These are phyloP conservation scores for Cynopterus sphinx DNA, from an alignment of 2,797 vertebrate genomes.

Conservation along the genomic window DNA sequence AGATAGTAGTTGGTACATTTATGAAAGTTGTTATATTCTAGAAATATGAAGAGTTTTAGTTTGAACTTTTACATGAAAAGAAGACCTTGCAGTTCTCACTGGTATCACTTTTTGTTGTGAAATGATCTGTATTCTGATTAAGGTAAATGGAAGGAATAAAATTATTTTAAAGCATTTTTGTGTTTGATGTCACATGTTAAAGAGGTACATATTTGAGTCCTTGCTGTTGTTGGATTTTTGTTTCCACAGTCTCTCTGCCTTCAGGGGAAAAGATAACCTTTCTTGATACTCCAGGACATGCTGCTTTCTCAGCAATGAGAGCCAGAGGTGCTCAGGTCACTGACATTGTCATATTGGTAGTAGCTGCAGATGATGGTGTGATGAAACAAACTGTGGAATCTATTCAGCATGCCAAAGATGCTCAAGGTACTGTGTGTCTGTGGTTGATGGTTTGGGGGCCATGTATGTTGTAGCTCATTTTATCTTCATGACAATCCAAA, in stretches of 20 bases:
- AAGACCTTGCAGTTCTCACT: background rate
- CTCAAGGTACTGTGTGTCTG: conserved; percentile 86
- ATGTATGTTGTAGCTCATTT: background rate
- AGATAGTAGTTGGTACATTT: background rate
- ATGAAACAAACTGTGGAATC: conserved; percentile 97
- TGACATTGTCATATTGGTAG: conserved; percentile 94
- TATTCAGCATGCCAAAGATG: conserved; percentile 92
- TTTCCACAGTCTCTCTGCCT: conserved; percentile 87
- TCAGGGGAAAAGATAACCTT: conserved; percentile 96
- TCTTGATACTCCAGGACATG: conserved; percentile 97
- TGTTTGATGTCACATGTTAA: background rate
- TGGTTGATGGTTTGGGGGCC: background rate
- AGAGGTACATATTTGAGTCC: background rate
- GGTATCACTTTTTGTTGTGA: conserved; percentile 21
- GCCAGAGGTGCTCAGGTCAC: conserved; percentile 93
- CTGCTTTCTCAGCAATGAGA: conserved; percentile 96
- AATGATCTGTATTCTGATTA: conserved; percentile 35
- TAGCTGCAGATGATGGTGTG: conserved; percentile 97
- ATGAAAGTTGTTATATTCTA: conserved; percentile 1
- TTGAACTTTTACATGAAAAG: conserved; percentile 28
- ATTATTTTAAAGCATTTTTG: conserved; percentile 36
- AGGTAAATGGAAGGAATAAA: conserved; percentile 25
- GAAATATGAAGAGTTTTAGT: conserved; percentile 23
- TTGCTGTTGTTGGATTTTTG: conserved; percentile 82
- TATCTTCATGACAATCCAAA: background rate